These are phyloP conservation scores for Drosophila rubida DNA, from an alignment of 2,888 invertebrate genomes.

Conservation along the genomic window DNA sequence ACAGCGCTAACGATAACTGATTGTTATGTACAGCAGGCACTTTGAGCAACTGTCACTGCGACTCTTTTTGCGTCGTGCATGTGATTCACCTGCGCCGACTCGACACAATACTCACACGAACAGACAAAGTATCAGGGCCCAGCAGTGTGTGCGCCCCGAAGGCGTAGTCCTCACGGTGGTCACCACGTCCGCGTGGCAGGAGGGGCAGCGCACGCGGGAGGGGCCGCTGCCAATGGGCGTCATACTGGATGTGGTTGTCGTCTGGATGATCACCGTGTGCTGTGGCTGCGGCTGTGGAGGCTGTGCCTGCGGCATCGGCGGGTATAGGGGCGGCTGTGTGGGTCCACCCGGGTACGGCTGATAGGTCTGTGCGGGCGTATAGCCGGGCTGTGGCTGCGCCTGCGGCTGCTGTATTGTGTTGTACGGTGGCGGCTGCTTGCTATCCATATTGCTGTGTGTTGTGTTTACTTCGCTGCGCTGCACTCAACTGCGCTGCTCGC, in stretches of 20 bases:
- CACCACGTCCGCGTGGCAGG: conserved; percentile 85
- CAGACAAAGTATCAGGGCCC: conserved; percentile 80
- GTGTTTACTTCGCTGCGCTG: neutral
- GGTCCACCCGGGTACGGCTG: conserved; percentile 74
- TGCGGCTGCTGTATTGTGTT: conserved; percentile 45
- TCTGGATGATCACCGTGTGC: conserved; percentile 77
- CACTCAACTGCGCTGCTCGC: conserved; percentile 41
- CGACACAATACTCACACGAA: conserved; percentile 73
- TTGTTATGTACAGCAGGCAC: conserved; percentile 15
- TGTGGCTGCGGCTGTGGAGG: conserved; percentile 54
- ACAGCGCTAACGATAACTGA: conserved; percentile 38
- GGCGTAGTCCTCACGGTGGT: conserved; percentile 84
- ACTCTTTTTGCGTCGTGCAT: neutral
- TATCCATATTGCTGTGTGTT: conserved; percentile 48
- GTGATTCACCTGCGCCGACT: conserved; percentile 11
- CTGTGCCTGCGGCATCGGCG: conserved; percentile 59
- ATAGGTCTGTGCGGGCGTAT: conserved; percentile 80
- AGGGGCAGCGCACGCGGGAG: conserved; percentile 84
- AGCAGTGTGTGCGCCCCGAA: conserved; percentile 80
- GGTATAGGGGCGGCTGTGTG: conserved; percentile 68
- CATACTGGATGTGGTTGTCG: conserved; percentile 68
- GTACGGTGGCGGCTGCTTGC: conserved; percentile 81
- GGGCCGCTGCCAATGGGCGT: conserved; percentile 72
- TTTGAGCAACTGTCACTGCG: conserved; percentile 20
- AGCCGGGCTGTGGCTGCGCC: conserved; percentile 56